Base-by-base conservation (phyloP, 2,888 invertebrate genomes). In the Parelbella ahira region DNA sequence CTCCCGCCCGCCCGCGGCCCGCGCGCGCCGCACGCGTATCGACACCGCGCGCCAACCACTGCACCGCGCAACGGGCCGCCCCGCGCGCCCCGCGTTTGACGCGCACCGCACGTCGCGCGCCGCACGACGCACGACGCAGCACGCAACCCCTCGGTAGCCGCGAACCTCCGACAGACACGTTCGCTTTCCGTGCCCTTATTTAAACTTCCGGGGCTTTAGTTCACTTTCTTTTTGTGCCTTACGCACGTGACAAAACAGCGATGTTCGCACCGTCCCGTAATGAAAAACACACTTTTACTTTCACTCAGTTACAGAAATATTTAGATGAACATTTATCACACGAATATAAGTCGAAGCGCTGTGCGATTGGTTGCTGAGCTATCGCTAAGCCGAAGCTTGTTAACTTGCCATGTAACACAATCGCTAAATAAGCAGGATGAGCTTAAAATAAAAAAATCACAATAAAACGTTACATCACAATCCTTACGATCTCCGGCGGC, bases 31-130 rank as follows among this genome's bases (percentile, higher is more conserved):
- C 69, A 68, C 74, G 68, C 77, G 72, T 81, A 81, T 81, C 69
- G 82, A 80, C 79, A 82, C 75, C 75, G 68, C 66, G 68, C 68
- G 68, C 68, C 74, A 63, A 70, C 75, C 76, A 69, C 82, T 78
- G 82, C 82, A 80, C 67, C 78, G 69, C 67, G 58, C 54, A 55
- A 45, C 55, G 56, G 50, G 56, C 50, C 58, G 50, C 54, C 60
- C 54, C 54, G 52, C 54, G 46, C 53, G 49, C 50, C 50, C 57
- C 53, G 55, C 58, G 57, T 44, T 47, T 56, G 49, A 49, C 57
- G 47, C 58, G 56, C 52, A 50, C 58, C 56, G 54, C 55, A 51
- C 57, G 58, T 56, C 60, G 61, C 67, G 51, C 62, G 53, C 54
- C 55, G 56, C 58, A 48, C 58, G 54, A 41, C 36, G 39, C 48